Evolutionary conservation across 1,140 invertebrate species (phyloP).

Genomic region (Papilio helenus): DNA sequence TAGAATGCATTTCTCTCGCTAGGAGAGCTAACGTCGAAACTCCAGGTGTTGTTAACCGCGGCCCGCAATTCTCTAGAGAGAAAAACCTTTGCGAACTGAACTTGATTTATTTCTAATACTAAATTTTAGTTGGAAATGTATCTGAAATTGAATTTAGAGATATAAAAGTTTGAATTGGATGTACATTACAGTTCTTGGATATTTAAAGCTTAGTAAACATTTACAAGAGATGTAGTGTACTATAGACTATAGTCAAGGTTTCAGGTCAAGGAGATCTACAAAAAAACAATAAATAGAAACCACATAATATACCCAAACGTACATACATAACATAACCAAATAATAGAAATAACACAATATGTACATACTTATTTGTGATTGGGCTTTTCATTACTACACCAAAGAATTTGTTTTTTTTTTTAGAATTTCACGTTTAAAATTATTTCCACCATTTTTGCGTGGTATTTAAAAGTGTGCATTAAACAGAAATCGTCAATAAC

Average conservation of each 20-base stretch:
- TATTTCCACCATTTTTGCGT: too few relatives aligned
- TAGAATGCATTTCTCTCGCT: slow-evolving; percentile 17
- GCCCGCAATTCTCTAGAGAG: slow-evolving; percentile 21
- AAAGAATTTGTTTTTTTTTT: too few relatives aligned
- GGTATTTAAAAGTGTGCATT: too few relatives aligned
- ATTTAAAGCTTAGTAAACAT: neutral
- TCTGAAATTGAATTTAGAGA: slow-evolving; percentile 14
- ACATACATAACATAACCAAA: too few relatives aligned
- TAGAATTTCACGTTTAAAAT: too few relatives aligned
- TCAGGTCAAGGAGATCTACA: too few relatives aligned
- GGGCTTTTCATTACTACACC: too few relatives aligned
- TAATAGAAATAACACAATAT: too few relatives aligned
- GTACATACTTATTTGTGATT: too few relatives aligned
- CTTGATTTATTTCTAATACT: slow-evolving; percentile 34
- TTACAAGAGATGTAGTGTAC: too few relatives aligned
- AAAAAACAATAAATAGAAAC: too few relatives aligned
- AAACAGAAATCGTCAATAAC: neutral
- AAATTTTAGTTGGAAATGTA: slow-evolving; percentile 2
- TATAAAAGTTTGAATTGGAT: slow-evolving; percentile 18
- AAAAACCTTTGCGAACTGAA: slow-evolving; percentile 28
- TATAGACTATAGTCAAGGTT: neutral
- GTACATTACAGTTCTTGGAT: neutral
- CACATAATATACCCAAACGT: too few relatives aligned
- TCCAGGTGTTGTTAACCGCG: slow-evolving; percentile 31
- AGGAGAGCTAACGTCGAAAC: slow-evolving; percentile 8